Percentiles rank a stretch among this genome's conserved stretches.
These are phyloP conservation scores for Cryptomyrus ogoouensis DNA, from an alignment of 2,113 vertebrate species.

Conservation along the genomic window DNA sequence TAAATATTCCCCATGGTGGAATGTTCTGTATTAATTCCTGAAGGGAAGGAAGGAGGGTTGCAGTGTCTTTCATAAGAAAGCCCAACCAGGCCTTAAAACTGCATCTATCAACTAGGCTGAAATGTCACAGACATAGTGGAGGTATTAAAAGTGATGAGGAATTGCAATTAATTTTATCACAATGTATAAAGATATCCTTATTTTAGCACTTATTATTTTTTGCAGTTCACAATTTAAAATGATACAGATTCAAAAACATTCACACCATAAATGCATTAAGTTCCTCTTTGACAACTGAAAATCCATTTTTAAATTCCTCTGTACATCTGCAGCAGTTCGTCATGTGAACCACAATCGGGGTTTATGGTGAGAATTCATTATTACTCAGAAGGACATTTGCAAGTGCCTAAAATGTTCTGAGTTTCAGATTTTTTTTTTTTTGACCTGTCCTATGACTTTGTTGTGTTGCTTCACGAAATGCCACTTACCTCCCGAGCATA, in stretches of 20 bases:
- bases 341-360: too few relatives aligned
- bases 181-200: slow-evolving; percentile 1
- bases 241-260: background rate
- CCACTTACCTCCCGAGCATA: background rate
- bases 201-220: slow-evolving; percentile 16
- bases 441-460: background rate
- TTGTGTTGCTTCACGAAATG: background rate
- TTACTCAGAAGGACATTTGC: background rate
- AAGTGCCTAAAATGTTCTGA: background rate
- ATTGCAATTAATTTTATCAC: slow-evolving; percentile 26
- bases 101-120: background rate
- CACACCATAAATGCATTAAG: background rate
- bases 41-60: background rate
- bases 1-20: background rate
- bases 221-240: slow-evolving; percentile 12
- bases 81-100: background rate
- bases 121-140: background rate
- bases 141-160: slow-evolving; percentile 7
- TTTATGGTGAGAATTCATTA: background rate
- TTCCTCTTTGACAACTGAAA: slow-evolving; percentile 2
- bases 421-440: background rate
- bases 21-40: background rate
- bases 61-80: background rate
- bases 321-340: background rate
- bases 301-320: background rate